phyloP scores from a whole-genome alignment of 2,797 vertebrate genomes.

The Lates japonicus region DNA sequence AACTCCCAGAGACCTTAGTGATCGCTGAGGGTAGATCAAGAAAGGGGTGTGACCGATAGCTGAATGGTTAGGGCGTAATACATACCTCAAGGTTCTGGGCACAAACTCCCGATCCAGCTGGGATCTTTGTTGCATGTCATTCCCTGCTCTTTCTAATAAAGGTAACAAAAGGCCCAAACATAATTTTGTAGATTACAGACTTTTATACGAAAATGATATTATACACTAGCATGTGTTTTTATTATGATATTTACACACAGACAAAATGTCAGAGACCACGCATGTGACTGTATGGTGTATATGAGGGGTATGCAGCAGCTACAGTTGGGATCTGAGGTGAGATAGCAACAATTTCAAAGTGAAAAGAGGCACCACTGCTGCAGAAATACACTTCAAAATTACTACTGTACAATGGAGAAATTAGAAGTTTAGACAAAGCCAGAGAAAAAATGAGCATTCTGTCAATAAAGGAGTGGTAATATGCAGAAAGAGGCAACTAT shows the following conservation, averaged over 20 bases:
- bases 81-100: too few relatives aligned
- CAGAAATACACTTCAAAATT: constrained; percentile 72
- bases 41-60: too few relatives aligned
- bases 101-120: too few relatives aligned
- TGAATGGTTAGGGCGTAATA: too few relatives aligned
- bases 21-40: neutral
- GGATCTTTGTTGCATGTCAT: too few relatives aligned
- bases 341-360: constrained; percentile 60
- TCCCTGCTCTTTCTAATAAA: too few relatives aligned
- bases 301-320: neutral
- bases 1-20: neutral
- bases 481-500: constrained; percentile 95
- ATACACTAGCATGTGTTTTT: neutral
- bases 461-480: constrained; percentile 97
- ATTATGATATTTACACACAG: neutral
- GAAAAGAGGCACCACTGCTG: constrained; percentile 46
- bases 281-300: neutral
- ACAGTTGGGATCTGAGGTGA: constrained; percentile 43
- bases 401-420: constrained; percentile 85
- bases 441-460: constrained; percentile 93
- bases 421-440: constrained; percentile 96
- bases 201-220: constrained; percentile 1
- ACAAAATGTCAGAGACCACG: constrained; percentile 10
- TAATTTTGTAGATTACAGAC: neutral
- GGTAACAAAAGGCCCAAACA: too few relatives aligned